Conservation (phyloP, 2,797 vertebrate genomes). For the Xenops minutus region DNA sequence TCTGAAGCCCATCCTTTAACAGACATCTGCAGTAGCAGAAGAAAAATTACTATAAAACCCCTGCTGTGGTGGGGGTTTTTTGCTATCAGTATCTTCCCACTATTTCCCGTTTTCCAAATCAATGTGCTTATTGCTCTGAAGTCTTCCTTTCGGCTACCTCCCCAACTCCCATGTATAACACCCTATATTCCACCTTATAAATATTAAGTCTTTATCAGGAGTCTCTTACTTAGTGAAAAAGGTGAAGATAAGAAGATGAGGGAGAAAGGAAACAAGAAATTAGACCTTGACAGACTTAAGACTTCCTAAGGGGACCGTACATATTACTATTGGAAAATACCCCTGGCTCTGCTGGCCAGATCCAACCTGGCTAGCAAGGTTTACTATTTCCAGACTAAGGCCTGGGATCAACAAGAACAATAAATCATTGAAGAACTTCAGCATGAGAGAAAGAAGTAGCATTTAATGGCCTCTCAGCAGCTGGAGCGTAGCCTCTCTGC, state of each 20-base stretch:
- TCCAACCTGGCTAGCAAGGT: neutral
- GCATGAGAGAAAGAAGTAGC: neutral
- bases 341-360: neutral
- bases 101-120: neutral
- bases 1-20: neutral
- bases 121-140: neutral
- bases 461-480: conserved; percentile 17
- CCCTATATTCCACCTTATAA: neutral
- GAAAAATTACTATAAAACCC: neutral
- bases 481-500: neutral
- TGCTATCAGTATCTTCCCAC: neutral
- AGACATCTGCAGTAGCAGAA: neutral
- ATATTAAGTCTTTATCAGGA: neutral
- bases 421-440: neutral
- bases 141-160: neutral
- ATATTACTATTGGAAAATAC: neutral
- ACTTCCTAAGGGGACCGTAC: neutral
- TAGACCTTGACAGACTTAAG: neutral
- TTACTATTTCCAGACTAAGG: neutral
- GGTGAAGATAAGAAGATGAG: neutral
- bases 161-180: neutral
- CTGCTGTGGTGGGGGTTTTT: neutral
- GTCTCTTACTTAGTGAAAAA: neutral
- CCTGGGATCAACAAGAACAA: neutral
- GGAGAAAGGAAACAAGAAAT: neutral